Percentiles rank a stretch among this genome's conserved stretches.
These are phyloP conservation scores for Myzus persicae DNA, from an alignment of 1,140 invertebrate genomes.

Conservation along the genomic window DNA sequence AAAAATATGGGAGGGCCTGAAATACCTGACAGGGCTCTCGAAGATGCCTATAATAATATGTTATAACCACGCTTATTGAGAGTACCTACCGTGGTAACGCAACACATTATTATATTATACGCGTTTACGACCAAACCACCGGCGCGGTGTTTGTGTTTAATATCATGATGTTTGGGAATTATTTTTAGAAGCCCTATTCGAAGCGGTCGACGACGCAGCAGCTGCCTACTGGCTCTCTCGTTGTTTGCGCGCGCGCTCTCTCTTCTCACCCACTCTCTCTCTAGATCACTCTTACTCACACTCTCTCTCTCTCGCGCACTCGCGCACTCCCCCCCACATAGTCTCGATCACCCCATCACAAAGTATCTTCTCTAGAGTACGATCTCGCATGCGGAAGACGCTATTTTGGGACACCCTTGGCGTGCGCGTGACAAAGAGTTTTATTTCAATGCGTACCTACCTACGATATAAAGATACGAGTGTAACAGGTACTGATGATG, in stretches of 20 bases:
- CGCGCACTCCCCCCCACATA: neutral
- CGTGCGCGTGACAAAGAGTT: neutral
- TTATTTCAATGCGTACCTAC: neutral
- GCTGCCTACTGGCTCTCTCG: neutral
- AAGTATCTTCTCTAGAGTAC: neutral
- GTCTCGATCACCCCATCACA: neutral
- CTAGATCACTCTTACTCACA: neutral
- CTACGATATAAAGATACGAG: neutral
- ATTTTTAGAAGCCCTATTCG: constrained; percentile 16
- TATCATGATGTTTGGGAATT: neutral
- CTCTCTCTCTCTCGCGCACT: neutral
- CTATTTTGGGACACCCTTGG: constrained; percentile 42
- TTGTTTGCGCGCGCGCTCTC: neutral
- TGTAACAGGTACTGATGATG: neutral
- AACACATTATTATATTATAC: neutral
- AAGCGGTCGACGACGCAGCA: neutral
- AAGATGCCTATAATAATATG: too few species aligned
- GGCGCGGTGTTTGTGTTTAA: neutral
- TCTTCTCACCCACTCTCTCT: neutral
- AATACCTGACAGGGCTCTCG: too few species aligned
- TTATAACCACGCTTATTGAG: too few species aligned
- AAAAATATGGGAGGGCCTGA: neutral
- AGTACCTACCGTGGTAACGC: neutral
- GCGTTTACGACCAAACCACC: neutral
- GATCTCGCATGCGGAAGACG: neutral